Conservation (phyloP, 2,113 vertebrate genomes). For the Callipepla squamata region DNA sequence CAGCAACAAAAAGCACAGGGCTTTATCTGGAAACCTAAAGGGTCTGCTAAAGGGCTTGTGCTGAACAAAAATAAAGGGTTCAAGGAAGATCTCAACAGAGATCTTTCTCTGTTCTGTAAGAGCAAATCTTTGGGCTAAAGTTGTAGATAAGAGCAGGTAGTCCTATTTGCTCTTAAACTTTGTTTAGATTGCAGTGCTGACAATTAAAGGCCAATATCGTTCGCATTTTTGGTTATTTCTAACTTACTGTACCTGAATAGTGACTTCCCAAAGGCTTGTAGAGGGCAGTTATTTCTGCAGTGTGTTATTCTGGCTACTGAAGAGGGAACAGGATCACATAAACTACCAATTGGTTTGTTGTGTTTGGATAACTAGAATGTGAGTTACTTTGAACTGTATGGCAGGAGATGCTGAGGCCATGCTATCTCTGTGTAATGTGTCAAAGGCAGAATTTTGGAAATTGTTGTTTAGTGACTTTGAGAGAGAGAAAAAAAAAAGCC, state of each 20-base stretch:
- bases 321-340: constrained; percentile 38
- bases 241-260: constrained; percentile 18
- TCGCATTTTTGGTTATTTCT: constrained; percentile 37
- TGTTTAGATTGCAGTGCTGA: constrained; percentile 7
- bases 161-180: constrained; percentile 12
- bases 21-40: neutral
- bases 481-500: neutral
- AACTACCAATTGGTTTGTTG: constrained; percentile 40
- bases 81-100: neutral
- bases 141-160: neutral
- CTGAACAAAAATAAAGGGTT: neutral
- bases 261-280: neutral
- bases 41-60: neutral
- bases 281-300: constrained; percentile 24
- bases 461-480: neutral
- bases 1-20: neutral
- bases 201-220: constrained; percentile 23
- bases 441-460: neutral
- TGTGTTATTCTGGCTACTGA: constrained; percentile 43
- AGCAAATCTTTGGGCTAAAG: neutral
- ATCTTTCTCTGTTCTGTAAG: neutral
- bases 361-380: constrained; percentile 54
- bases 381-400: constrained; percentile 14
- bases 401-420: neutral
- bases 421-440: neutral